phyloP scores from a whole-genome alignment of 2,888 invertebrate genomes.

The Artemia sinica region DNA sequence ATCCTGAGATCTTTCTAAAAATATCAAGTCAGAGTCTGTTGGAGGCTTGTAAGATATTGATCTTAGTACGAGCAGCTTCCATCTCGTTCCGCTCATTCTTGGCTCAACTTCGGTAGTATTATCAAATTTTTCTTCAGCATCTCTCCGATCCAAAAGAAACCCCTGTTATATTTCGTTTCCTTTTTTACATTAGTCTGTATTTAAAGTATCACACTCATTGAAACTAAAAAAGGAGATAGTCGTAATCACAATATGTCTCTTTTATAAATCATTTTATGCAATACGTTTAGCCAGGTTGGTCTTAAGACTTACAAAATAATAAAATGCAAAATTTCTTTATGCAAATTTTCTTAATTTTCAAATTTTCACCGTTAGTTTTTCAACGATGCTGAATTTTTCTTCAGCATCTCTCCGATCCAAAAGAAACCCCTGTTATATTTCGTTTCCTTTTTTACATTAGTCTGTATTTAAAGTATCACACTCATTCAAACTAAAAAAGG shows the following conservation, averaged over 20 bases:
- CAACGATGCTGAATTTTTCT: no score
- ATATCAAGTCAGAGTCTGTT: slow-evolving; percentile 32
- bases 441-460: not conserved
- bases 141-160: slow-evolving; percentile 30
- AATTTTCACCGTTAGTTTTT: no score
- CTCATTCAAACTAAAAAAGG: not conserved
- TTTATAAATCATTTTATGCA: no score
- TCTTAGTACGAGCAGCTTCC: slow-evolving; percentile 28
- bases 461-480: not conserved
- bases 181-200: not conserved
- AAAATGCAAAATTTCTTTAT: no score
- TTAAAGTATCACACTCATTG: not conserved
- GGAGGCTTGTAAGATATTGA: slow-evolving; percentile 29
- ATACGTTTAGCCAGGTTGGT: no score
- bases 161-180: no score
- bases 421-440: not conserved
- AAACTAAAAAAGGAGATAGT: not conserved
- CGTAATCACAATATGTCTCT: not conserved
- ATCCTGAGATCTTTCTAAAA: slow-evolving; percentile 30
- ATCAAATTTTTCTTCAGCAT: slow-evolving; percentile 35
- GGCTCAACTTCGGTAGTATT: slow-evolving; percentile 34
- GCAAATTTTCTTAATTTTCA: no score
- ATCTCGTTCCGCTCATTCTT: slow-evolving; percentile 27
- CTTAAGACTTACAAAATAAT: no score
- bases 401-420: slow-evolving; percentile 33